Evolutionary conservation across 2,888 invertebrate species (phyloP).

Genomic region (Cylindroiulus punctatus): DNA sequence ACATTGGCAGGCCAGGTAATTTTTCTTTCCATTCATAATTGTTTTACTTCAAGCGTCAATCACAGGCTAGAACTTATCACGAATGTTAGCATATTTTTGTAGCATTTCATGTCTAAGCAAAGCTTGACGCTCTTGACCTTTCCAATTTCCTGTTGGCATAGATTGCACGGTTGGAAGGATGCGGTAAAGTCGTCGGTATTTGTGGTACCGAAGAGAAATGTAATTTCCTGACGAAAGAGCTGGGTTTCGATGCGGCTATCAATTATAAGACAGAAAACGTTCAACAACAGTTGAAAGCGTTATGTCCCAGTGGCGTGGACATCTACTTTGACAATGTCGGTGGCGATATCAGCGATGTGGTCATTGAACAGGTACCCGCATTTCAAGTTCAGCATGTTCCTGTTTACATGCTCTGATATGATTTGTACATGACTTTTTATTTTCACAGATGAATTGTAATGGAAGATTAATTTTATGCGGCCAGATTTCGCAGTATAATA

Average conservation of each 20-base stretch:
- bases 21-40: too few relatives aligned
- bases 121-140: background rate
- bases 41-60: too few relatives aligned
- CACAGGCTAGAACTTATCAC: too few relatives aligned
- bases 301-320: slow-evolving; percentile 65
- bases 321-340: slow-evolving; percentile 68
- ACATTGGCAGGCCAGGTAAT: slow-evolving; percentile 66
- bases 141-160: slow-evolving; percentile 10
- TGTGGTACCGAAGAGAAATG: slow-evolving; percentile 66
- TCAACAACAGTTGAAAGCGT: slow-evolving; percentile 60
- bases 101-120: background rate
- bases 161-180: slow-evolving; percentile 55
- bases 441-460: slow-evolving; percentile 63
- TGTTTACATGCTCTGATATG: background rate
- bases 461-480: slow-evolving; percentile 66
- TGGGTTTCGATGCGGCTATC: slow-evolving; percentile 65
- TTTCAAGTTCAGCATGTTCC: background rate
- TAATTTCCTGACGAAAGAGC: slow-evolving; percentile 61
- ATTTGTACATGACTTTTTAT: background rate
- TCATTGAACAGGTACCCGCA: slow-evolving; percentile 64
- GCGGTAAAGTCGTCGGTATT: slow-evolving; percentile 64
- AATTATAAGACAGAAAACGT: slow-evolving; percentile 65
- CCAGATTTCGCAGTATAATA: slow-evolving; percentile 67
- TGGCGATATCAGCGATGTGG: slow-evolving; percentile 64
- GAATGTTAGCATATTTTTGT: too few relatives aligned